phyloP scores from a whole-genome alignment of 2,888 invertebrate species.

The Eutolmus rufibarbis region DNA sequence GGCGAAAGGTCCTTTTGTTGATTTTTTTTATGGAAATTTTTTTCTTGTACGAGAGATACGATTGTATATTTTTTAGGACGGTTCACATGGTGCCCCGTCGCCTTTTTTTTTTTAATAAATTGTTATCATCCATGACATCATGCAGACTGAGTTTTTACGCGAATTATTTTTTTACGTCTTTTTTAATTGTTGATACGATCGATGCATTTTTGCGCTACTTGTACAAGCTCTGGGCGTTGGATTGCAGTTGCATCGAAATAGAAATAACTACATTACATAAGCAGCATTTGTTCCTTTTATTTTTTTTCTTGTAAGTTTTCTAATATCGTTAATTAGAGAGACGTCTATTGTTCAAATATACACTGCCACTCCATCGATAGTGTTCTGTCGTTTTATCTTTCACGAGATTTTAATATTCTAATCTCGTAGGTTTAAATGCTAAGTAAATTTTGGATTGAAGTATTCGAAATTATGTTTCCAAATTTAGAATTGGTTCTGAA shows the following conservation, averaged over 20 bases:
- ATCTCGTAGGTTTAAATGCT: not conserved
- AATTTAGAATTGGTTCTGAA: not conserved
- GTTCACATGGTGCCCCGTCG: not conserved
- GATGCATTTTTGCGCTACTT: not conserved
- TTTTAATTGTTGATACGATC: not conserved
- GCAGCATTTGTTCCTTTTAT: not conserved
- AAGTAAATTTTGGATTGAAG: not conserved
- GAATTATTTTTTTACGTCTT: not conserved
- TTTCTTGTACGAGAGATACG: not conserved
- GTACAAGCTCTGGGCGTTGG: not conserved
- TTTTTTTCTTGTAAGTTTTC: not conserved
- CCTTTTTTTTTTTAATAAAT: constrained; percentile 13
- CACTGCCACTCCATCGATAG: not conserved
- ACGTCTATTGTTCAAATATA: not conserved
- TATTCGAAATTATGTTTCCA: not conserved
- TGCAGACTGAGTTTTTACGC: constrained; percentile 20
- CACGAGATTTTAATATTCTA: not conserved
- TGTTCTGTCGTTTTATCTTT: not conserved
- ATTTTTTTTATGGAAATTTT: not conserved
- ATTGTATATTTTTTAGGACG: not conserved
- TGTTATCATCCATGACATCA: constrained; percentile 34
- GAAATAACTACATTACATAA: not conserved
- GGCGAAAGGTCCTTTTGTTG: constrained; percentile 26
- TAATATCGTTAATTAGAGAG: not conserved
- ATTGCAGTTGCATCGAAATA: not conserved